These are phyloP conservation scores for Mionectes olivaceus DNA, from an alignment of 2,797 vertebrate genomes.

Conservation along the genomic window DNA sequence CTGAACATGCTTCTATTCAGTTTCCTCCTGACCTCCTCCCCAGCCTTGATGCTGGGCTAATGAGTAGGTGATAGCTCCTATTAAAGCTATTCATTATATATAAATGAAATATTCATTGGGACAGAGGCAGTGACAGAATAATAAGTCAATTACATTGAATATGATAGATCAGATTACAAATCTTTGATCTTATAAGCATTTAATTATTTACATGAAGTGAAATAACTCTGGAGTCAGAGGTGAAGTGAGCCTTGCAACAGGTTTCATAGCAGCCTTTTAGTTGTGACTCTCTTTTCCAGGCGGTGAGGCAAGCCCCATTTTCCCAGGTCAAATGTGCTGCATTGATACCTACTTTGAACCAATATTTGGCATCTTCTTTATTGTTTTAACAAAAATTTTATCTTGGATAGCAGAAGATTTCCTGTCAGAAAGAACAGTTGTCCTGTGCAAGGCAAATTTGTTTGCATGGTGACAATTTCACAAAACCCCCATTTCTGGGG, in stretches of 20 bases:
- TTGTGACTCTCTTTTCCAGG: neutral
- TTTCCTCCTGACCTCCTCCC: neutral
- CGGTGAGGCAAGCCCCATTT: neutral
- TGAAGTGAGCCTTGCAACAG: neutral
- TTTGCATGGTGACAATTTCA: neutral
- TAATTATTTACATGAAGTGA: neutral
- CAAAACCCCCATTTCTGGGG: neutral
- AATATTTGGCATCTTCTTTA: neutral
- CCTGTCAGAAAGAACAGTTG: neutral
- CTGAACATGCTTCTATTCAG: neutral
- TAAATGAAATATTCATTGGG: neutral
- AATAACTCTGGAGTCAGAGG: neutral
- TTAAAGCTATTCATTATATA: neutral
- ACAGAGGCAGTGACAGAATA: neutral
- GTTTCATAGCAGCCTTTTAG: neutral
- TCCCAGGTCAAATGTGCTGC: neutral
- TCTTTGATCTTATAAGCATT: neutral
- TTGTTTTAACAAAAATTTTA: neutral
- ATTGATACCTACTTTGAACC: neutral
- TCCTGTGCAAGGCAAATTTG: neutral
- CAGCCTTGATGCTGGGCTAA: neutral
- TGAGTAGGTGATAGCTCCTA: neutral
- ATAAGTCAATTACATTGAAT: slow-evolving; percentile 8
- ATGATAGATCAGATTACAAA: neutral
- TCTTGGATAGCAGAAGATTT: neutral